phyloP scores from a whole-genome alignment of 2,797 vertebrate genomes.

The Galaxias olidus region DNA sequence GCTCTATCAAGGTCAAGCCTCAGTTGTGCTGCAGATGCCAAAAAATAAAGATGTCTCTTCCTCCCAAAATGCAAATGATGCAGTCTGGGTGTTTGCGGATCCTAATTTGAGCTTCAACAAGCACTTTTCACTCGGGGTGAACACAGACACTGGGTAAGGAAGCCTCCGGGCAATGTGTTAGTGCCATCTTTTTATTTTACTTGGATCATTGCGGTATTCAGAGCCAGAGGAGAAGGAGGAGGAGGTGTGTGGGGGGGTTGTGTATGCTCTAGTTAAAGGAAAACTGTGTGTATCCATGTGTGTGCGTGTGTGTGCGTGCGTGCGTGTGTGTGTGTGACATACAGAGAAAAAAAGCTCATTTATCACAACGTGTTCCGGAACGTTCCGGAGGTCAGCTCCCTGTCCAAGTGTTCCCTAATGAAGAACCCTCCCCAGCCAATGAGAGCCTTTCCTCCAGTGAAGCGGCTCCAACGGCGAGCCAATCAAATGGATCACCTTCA shows the following conservation, averaged over 20 bases:
- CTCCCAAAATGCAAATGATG: slow-evolving; percentile 49
- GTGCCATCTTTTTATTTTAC: background rate
- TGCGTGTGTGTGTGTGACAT: slow-evolving; percentile 26
- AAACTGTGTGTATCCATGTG: slow-evolving; percentile 11
- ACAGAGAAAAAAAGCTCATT: slow-evolving; percentile 66
- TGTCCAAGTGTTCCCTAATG: slow-evolving; percentile 69
- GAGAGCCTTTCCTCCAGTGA: slow-evolving; percentile 33
- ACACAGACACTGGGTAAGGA: slow-evolving; percentile 24
- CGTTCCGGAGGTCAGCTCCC: slow-evolving; percentile 68
- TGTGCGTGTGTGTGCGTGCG: slow-evolving; percentile 14
- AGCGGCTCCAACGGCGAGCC: slow-evolving; percentile 51
- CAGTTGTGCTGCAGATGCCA: slow-evolving; percentile 35
- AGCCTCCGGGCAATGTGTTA: slow-evolving; percentile 21
- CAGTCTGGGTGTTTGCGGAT: slow-evolving; percentile 26
- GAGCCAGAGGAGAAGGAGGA: background rate
- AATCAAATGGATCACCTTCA: slow-evolving; percentile 48
- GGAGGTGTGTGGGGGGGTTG: slow-evolving; percentile 1
- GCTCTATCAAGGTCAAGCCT: slow-evolving; percentile 36
- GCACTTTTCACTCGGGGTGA: slow-evolving; percentile 39
- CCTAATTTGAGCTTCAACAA: slow-evolving; percentile 44
- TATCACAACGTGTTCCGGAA: slow-evolving; percentile 72
- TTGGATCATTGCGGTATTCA: slow-evolving; percentile 24
- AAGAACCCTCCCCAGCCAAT: slow-evolving; percentile 74
- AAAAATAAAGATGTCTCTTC: slow-evolving; percentile 25
- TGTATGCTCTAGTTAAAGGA: background rate